Conservation (phyloP, 37 sponge, comb jelly and placozoan species). For the Geodia barretti region DNA sequence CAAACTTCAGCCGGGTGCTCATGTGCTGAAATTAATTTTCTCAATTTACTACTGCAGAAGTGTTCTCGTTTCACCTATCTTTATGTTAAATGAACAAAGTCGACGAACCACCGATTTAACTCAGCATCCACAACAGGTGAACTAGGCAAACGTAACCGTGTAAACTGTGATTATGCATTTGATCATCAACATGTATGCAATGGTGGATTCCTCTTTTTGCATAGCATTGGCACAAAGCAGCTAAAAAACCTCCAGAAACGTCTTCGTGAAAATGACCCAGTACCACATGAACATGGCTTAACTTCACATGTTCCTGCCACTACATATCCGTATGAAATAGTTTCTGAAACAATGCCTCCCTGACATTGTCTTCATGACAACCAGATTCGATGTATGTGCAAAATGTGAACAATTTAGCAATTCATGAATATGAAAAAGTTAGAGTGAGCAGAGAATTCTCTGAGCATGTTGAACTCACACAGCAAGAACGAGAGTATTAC, state of each 20-base stretch:
- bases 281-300: slow-evolving; percentile 20
- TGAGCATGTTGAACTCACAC: slow-evolving; percentile 7
- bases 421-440: slow-evolving; percentile 25
- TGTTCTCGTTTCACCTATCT: slow-evolving; percentile 13
- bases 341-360: slow-evolving; percentile 1
- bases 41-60: not conserved
- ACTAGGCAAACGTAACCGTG: slow-evolving; percentile 4
- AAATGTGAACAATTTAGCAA: slow-evolving; percentile 25
- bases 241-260: slow-evolving; percentile 25
- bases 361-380: slow-evolving; percentile 32
- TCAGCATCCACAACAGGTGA: slow-evolving; percentile 18
- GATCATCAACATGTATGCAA: slow-evolving; percentile 36
- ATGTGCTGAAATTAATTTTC: too few species aligned
- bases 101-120: slow-evolving; percentile 1
- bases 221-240: slow-evolving; percentile 22
- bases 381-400: slow-evolving; percentile 28
- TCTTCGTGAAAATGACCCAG: slow-evolving; percentile 16
- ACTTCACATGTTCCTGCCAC: slow-evolving; percentile 1
- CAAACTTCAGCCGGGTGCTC: too few species aligned
- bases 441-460: slow-evolving; percentile 13
- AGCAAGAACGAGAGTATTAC: slow-evolving; percentile 28
- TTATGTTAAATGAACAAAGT: slow-evolving; percentile 17
- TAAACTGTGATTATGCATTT: slow-evolving; percentile 14
- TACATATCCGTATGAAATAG: slow-evolving; percentile 34
- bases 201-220: slow-evolving; percentile 18